phyloP scores from a whole-genome alignment of 2,113 vertebrate species.

The Bos taurus region ARS-UCD2.0 NC_037328.1:129956501-129957000 shows the following conservation, averaged over 20 bases:
- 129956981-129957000: too few relatives aligned
- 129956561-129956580: neutral
- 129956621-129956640: neutral
- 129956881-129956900: neutral
- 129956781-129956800: neutral
- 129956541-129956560: neutral
- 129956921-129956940: neutral
- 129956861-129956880: neutral
- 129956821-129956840: neutral
- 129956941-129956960: neutral
- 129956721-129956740: neutral
- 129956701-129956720: neutral
- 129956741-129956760: neutral
- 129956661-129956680: neutral
- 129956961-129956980: neutral
- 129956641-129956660: neutral
- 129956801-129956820: neutral
- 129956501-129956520: neutral
- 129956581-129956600: neutral
- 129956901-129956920: neutral
- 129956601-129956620: neutral
- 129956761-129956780: neutral
- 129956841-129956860: neutral
- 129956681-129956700: neutral
- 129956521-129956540: conserved; percentile 14